Evolutionary conservation across 2,797 vertebrate genomes (phyloP).

Genomic region (Acanthiza pusilla): DNA sequence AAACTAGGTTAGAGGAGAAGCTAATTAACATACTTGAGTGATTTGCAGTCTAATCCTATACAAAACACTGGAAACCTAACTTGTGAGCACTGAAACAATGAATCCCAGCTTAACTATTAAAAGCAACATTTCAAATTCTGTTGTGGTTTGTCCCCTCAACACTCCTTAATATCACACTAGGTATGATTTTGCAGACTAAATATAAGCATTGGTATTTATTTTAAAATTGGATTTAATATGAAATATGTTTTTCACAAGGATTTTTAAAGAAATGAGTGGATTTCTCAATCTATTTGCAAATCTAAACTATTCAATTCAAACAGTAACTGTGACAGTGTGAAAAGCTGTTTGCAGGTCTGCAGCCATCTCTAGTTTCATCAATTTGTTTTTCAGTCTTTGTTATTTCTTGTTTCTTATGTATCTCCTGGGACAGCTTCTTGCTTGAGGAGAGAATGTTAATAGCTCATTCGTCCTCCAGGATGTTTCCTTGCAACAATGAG

Average conservation of each 20-base stretch:
- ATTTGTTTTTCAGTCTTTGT: conserved; percentile 75
- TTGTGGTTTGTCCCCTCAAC: background rate
- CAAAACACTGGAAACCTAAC: conserved; percentile 58
- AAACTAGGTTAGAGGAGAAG: conserved; percentile 67
- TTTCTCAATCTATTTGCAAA: conserved; percentile 70
- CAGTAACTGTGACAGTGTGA: conserved; percentile 31
- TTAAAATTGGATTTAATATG: conserved; percentile 32
- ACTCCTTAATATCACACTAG: background rate
- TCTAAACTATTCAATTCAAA: conserved; percentile 60
- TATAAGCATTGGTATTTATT: conserved; percentile 6
- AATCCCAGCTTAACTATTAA: conserved; percentile 49
- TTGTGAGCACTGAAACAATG: conserved; percentile 36
- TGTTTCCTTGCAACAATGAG: conserved; percentile 56
- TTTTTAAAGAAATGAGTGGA: conserved; percentile 44
- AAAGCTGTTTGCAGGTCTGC: conserved; percentile 71
- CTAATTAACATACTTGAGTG: conserved; percentile 66
- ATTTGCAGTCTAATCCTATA: conserved; percentile 64
- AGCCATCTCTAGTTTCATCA: conserved; percentile 74
- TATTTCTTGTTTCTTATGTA: conserved; percentile 71
- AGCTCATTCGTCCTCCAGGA: conserved; percentile 70
- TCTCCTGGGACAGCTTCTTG: conserved; percentile 72
- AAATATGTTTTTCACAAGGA: conserved; percentile 7
- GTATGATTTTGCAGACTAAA: background rate
- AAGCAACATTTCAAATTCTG: conserved; percentile 21
- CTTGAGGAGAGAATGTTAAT: conserved; percentile 77